These are phyloP conservation scores for Plotosus lineatus DNA, from an alignment of 2,113 vertebrate genomes.

Conservation along the genomic window DNA sequence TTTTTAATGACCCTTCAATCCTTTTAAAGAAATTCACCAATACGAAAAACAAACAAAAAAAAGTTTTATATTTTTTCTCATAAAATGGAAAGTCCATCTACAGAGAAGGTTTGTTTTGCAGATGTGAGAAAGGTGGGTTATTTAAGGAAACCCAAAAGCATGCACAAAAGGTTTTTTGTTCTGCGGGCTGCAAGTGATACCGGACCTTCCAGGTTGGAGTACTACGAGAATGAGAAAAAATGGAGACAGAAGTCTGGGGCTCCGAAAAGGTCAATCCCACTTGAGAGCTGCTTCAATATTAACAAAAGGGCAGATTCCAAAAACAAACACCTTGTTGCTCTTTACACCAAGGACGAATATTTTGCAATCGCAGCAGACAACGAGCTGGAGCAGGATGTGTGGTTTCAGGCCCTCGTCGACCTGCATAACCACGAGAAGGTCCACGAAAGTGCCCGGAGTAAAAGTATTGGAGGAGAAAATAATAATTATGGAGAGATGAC, in stretches of 20 bases:
- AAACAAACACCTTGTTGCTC: constrained; percentile 87
- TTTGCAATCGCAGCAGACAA: constrained; percentile 86
- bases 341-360: constrained; percentile 88
- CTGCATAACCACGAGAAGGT: constrained; percentile 83
- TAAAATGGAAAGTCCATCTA: constrained; percentile 79
- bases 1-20: not conserved
- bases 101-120: constrained; percentile 78
- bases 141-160: constrained; percentile 92
- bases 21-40: not conserved
- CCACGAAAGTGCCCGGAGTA: constrained; percentile 69
- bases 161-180: constrained; percentile 91
- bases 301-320: constrained; percentile 91
- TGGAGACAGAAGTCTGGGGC: constrained; percentile 88
- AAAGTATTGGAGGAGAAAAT: constrained; percentile 71
- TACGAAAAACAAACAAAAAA: not conserved
- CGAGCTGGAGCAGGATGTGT: constrained; percentile 84
- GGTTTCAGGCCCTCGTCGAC: constrained; percentile 85
- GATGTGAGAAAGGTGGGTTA: constrained; percentile 92
- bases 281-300: constrained; percentile 90
- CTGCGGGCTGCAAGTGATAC: constrained; percentile 82
- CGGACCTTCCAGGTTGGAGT: constrained; percentile 86
- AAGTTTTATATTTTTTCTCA: too few relatives aligned
- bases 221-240: constrained; percentile 92
- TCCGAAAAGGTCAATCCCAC: constrained; percentile 85
- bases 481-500: constrained; percentile 74